A percentile compares a stretch with the other conserved stretches of the same genome.
phyloP scores from a whole-genome alignment of 2,113 vertebrate species.

The Mus musculus region DNA sequence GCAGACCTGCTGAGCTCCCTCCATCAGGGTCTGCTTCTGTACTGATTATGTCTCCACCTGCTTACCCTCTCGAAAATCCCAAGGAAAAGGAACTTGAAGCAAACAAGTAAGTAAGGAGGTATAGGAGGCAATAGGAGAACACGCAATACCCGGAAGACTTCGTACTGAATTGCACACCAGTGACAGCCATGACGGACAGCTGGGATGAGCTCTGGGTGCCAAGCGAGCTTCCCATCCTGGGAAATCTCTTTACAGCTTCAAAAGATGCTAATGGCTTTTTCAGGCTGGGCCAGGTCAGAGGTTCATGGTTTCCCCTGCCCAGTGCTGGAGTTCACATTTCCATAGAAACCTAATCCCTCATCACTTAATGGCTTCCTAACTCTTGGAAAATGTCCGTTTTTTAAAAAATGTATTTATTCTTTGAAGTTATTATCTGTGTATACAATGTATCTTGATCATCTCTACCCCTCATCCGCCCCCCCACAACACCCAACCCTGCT shows the following conservation, averaged over 20 bases:
- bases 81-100: background rate
- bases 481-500: background rate
- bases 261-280: background rate
- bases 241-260: background rate
- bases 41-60: background rate
- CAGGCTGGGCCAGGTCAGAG: background rate
- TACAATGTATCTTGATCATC: background rate
- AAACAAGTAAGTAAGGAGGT: background rate
- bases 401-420: background rate
- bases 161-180: background rate
- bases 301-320: background rate
- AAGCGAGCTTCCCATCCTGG: background rate
- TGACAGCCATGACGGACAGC: too few relatives aligned
- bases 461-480: background rate
- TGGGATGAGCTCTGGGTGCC: background rate
- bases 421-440: background rate
- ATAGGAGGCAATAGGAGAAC: too few relatives aligned
- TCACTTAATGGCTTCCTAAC: background rate
- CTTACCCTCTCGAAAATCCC: background rate
- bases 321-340: background rate
- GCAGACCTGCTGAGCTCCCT: background rate
- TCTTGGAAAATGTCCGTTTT: background rate
- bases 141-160: background rate
- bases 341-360: background rate
- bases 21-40: background rate